These are phyloP conservation scores for Grapholita molesta DNA, from an alignment of 1,140 invertebrate genomes.

Conservation along the genomic window DNA sequence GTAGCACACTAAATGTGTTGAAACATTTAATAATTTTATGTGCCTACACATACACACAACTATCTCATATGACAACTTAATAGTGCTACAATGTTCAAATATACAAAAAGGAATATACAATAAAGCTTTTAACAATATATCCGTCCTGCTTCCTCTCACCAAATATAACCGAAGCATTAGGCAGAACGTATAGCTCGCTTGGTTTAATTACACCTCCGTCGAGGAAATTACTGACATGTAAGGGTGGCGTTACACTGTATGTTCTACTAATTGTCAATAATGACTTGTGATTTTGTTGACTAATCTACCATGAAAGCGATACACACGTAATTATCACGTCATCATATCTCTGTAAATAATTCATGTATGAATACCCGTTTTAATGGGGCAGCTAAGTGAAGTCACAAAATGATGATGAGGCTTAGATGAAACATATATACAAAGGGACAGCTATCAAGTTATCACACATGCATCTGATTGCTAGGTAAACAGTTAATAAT, in stretches of 20 bases:
- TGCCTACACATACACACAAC: neutral
- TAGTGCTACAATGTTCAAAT: neutral
- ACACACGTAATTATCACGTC: neutral
- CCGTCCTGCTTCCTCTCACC: slow-evolving; percentile 25
- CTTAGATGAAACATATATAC: neutral
- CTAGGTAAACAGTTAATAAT: too few relatives aligned
- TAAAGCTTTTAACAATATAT: slow-evolving; percentile 10
- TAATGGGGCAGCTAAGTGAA: neutral
- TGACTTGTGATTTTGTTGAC: neutral
- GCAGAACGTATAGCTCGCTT: slow-evolving; percentile 37
- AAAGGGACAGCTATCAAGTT: too few relatives aligned
- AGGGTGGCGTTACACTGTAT: slow-evolving; percentile 24
- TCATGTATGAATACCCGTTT: neutral
- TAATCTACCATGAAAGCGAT: neutral
- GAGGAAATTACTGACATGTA: slow-evolving; percentile 44
- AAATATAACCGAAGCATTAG: slow-evolving; percentile 9
- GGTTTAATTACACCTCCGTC: slow-evolving; percentile 53
- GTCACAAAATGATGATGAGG: neutral
- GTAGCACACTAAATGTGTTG: too few relatives aligned
- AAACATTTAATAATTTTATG: too few relatives aligned
- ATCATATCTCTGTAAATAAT: neutral
- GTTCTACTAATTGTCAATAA: slow-evolving; percentile 28
- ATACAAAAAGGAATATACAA: neutral
- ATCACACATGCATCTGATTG: too few relatives aligned
- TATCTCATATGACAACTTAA: neutral